Evolutionary conservation across 2,113 vertebrate genomes (phyloP).

Genomic region (Barbus barbus): DNA sequence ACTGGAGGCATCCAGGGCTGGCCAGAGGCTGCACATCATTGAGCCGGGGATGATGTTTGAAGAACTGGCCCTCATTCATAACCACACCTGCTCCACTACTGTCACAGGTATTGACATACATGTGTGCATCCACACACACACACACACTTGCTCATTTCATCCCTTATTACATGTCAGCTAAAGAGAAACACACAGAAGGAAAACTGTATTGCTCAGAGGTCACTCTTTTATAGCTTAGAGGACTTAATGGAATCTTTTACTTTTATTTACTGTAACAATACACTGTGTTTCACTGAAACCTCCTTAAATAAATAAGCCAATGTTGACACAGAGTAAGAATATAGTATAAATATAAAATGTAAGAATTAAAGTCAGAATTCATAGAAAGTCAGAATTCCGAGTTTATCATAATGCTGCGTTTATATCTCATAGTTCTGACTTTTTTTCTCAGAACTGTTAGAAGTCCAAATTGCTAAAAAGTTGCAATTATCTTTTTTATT

Average conservation of each 20-base stretch:
- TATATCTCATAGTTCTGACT: too few relatives aligned
- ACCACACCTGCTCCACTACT: constrained; percentile 68
- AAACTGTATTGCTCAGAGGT: not conserved
- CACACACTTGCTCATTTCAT: not conserved
- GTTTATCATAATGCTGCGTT: too few relatives aligned
- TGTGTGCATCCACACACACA: not conserved
- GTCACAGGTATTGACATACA: constrained; percentile 70
- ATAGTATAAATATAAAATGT: too few relatives aligned
- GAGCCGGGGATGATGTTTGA: constrained; percentile 72
- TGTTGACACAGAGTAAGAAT: too few relatives aligned
- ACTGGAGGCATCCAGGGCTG: constrained; percentile 72
- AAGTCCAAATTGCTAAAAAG: too few relatives aligned
- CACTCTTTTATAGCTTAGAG: not conserved
- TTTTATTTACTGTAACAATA: not conserved
- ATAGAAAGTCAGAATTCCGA: too few relatives aligned
- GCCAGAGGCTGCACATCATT: constrained; percentile 68
- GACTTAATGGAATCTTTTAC: not conserved
- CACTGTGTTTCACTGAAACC: not conserved
- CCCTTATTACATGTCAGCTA: not conserved
- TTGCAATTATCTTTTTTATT: too few relatives aligned
- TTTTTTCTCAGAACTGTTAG: too few relatives aligned
- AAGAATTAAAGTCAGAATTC: too few relatives aligned
- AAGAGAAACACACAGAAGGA: not conserved
- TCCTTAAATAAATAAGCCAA: too few relatives aligned
- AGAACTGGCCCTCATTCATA: constrained; percentile 75